Base-by-base conservation (phyloP, 2,797 vertebrate genomes). In the Alca torda region DNA sequence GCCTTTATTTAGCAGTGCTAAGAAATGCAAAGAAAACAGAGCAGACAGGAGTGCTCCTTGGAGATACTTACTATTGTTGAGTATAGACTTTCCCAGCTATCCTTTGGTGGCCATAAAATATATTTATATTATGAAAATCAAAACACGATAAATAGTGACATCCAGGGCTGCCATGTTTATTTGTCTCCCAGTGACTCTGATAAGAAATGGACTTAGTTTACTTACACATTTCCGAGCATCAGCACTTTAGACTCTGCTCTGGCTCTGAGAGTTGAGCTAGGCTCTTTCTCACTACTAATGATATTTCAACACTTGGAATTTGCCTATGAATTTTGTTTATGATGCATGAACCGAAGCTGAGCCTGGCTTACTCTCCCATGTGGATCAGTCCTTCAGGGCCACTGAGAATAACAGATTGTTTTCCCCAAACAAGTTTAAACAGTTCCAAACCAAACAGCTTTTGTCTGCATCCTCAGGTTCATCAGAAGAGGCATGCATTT, bases 31-130 rank as follows among this genome's bases (percentile, higher is more conserved):
- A 76, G 84, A 94, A 94, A 96, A 97, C 79, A 92, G 91, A 96
- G 60, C 89, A 93, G 82, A 76, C 50, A 67, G 87, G 51, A 96
- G 39, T 76, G 84, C 54, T 94, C 94, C 93, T 93, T 88, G 77
- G 96, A 96, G 96, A 96, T 94, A 26, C 59, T 92, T 63, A 41
- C 51, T 92, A 59, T 86, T 88, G 79, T 93, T 64, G 82, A 95
- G 73, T 61, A 51, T 89, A 94, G 93, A 81, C 84, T 96, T 96
- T 96, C 92, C 94, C 95, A 96, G 94, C 90, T 84, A 21, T 95
- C 95, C 95, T 95, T 95, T 84, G 82, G 79, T 6, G 30, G 53
- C 76, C 80, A 70, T 97, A 97, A 97, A 97, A 83, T 69, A 33
- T 86, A 92, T 95, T 96, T 97, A 88, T 90, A 93, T 90, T 63